These are phyloP conservation scores for Notolepis coatsorum DNA, from an alignment of 2,797 vertebrate genomes.

Conservation along the genomic window DNA sequence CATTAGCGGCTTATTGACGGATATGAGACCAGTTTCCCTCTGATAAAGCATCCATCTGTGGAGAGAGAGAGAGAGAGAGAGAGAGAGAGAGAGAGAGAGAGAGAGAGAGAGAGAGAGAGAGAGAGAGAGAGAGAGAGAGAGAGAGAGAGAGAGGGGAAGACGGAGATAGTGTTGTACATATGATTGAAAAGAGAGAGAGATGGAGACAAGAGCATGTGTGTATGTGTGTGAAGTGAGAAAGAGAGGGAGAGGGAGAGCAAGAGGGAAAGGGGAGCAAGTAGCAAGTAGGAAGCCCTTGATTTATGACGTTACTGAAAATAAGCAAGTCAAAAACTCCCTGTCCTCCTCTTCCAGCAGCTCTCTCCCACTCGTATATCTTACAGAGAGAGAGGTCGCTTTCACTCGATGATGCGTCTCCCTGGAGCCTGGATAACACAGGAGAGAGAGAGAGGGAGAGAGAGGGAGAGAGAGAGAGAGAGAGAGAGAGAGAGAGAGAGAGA, in stretches of 20 bases:
- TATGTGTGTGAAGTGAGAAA: background rate
- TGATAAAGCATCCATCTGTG: conserved; percentile 57
- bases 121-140: conserved; percentile 14
- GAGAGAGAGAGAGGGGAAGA: conserved; percentile 23
- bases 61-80: conserved; percentile 40
- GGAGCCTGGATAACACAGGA: conserved; percentile 43
- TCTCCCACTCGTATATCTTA: conserved; percentile 18
- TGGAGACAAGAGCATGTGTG: too few relatives aligned
- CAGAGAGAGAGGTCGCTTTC: conserved; percentile 35
- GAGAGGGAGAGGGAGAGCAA: conserved; percentile 13
- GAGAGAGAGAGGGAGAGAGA: background rate
- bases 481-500: too few relatives aligned
- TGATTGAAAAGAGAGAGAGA: conserved; percentile 1
- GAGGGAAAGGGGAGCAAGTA: background rate
- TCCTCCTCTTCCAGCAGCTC: conserved; percentile 49
- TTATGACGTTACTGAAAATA: conserved; percentile 63
- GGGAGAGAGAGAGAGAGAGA: background rate
- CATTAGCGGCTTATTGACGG: conserved; percentile 80
- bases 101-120: conserved; percentile 6
- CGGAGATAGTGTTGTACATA: background rate
- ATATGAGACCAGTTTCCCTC: conserved; percentile 66
- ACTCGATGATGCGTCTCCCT: conserved; percentile 49
- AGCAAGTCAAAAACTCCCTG: conserved; percentile 50
- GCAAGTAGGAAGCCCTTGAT: conserved; percentile 27
- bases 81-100: conserved; percentile 20